phyloP scores from a whole-genome alignment of 2,797 vertebrate genomes.

The Pseudocheirus occidentalis region DNA sequence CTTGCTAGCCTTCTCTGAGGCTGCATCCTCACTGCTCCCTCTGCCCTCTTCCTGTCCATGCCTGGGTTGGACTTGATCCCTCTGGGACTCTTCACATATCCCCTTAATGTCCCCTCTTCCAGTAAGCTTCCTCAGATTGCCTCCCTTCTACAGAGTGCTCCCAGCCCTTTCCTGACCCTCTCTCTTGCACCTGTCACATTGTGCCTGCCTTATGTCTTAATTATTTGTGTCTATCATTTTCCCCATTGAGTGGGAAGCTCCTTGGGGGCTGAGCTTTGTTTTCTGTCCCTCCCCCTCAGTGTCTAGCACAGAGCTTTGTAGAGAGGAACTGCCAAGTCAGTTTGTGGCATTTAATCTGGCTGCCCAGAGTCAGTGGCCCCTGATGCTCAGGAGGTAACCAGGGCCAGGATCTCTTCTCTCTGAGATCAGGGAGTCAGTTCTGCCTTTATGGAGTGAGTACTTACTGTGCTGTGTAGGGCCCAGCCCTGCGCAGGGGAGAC shows the following conservation, averaged over 20 bases:
- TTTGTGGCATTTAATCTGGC: background rate
- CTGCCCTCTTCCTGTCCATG: background rate
- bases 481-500: background rate
- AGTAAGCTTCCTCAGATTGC: too few species aligned
- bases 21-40: too few species aligned
- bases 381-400: too few species aligned
- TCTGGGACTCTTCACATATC: background rate
- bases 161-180: background rate
- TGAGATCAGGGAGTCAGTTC: too few species aligned
- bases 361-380: background rate
- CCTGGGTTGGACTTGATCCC: background rate
- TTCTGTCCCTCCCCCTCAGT: background rate
- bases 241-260: background rate
- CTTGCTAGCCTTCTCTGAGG: background rate
- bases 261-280: background rate
- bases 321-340: too few species aligned
- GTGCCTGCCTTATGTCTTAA: background rate
- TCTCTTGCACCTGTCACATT: background rate
- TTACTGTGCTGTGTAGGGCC: too few species aligned
- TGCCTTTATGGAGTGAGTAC: too few species aligned
- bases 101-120: background rate
- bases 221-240: background rate
- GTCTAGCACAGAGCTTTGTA: too few species aligned
- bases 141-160: too few species aligned
- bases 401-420: too few species aligned